phyloP scores from a whole-genome alignment of 2,797 vertebrate genomes.

The Muscicapa comitata region DNA sequence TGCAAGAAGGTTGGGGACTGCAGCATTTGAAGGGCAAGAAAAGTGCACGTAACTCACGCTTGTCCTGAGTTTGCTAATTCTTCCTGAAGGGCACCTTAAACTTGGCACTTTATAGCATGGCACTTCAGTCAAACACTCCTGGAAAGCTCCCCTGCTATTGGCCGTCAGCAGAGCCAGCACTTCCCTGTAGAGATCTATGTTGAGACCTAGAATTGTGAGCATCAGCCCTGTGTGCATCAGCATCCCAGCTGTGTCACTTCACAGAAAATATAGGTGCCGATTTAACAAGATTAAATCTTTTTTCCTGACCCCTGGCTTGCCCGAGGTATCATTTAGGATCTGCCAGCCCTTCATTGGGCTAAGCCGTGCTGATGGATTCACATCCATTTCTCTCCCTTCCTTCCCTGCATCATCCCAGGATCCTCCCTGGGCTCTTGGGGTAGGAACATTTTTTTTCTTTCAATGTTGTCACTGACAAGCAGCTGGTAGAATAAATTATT shows the following conservation, averaged over 20 bases:
- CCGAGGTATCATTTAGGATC: not conserved
- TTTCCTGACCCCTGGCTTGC: not conserved
- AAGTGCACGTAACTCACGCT: fast-evolving
- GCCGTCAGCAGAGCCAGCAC: not conserved
- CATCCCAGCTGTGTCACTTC: not conserved
- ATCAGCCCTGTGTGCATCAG: not conserved
- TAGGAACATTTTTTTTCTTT: not conserved
- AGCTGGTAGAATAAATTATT: not conserved
- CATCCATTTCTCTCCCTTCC: not conserved
- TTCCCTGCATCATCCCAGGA: not conserved
- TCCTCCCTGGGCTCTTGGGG: not conserved
- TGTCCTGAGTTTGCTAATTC: not conserved
- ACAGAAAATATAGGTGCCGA: not conserved
- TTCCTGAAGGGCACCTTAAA: not conserved
- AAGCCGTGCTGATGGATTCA: not conserved
- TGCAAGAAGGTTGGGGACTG: not conserved
- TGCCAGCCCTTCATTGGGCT: not conserved
- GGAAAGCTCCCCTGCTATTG: not conserved
- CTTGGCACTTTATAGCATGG: not conserved
- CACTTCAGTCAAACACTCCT: not conserved
- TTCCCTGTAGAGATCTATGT: not conserved
- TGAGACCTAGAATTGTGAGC: not conserved
- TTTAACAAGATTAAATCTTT: not conserved
- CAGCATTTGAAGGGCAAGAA: not conserved
- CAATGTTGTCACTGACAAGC: not conserved